Conservation (phyloP, 2,888 invertebrate genomes). For the Notodonta dromedarius region DNA sequence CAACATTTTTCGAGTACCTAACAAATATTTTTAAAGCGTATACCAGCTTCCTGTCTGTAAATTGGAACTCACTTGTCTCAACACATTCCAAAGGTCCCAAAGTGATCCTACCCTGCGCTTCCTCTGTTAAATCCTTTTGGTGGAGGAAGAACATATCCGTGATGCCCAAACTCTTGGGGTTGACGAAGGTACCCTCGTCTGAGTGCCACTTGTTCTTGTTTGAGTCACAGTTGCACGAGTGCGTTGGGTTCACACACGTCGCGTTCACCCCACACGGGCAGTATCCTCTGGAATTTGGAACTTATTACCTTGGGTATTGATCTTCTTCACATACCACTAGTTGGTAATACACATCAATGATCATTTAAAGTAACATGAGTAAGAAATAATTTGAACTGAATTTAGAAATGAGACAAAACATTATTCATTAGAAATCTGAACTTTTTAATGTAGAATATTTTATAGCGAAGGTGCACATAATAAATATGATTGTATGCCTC, state of each 20-base stretch:
- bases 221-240: slow-evolving; percentile 96
- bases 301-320: too few species aligned
- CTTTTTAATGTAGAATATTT: too few species aligned
- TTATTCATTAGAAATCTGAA: too few species aligned
- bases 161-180: slow-evolving; percentile 92
- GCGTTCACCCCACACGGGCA: slow-evolving; percentile 91
- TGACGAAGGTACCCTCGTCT: slow-evolving; percentile 93
- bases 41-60: neutral
- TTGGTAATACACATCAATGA: too few species aligned
- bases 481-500: too few species aligned
- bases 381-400: too few species aligned
- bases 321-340: too few species aligned
- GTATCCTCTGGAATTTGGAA: slow-evolving; percentile 83
- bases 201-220: slow-evolving; percentile 94
- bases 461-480: too few species aligned
- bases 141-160: slow-evolving; percentile 96
- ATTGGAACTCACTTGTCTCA: slow-evolving; percentile 91
- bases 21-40: too few species aligned
- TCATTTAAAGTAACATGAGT: too few species aligned
- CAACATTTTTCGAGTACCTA: too few species aligned
- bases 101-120: slow-evolving; percentile 94
- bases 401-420: too few species aligned
- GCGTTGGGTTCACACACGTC: slow-evolving; percentile 91
- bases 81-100: slow-evolving; percentile 96
- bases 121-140: slow-evolving; percentile 91